Percentiles rank a stretch among this genome's conserved stretches.
phyloP scores from a whole-genome alignment of 1,140 invertebrate species.

The Arion vulgaris region DNA sequence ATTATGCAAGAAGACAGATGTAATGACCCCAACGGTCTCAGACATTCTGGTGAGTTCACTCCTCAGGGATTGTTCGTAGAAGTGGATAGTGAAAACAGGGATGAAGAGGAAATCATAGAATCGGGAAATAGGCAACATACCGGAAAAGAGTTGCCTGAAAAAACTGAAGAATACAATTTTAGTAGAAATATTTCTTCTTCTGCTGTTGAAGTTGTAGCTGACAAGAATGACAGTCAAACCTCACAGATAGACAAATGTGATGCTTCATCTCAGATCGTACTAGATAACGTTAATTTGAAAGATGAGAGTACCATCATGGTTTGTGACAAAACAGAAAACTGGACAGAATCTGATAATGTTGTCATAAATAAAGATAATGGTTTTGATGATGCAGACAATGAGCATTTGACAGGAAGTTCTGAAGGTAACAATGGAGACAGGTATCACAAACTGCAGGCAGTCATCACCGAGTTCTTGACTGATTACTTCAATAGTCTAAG shows the following conservation, averaged over 20 bases:
- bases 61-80: neutral
- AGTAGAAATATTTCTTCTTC: neutral
- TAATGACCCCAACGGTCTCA: neutral
- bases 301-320: neutral
- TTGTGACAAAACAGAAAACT: neutral
- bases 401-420: neutral
- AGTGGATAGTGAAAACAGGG: slow-evolving; percentile 1
- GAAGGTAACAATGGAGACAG: slow-evolving; percentile 3
- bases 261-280: too few relatives aligned
- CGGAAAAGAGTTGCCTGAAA: neutral
- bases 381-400: neutral
- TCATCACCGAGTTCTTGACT: slow-evolving; percentile 10
- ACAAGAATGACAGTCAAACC: neutral
- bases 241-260: neutral
- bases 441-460: slow-evolving; percentile 11
- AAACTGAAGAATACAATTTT: neutral
- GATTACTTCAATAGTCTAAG: slow-evolving; percentile 4
- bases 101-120: neutral
- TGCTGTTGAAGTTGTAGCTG: neutral
- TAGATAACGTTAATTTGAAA: neutral
- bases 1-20: neutral
- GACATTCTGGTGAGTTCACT: slow-evolving; percentile 8
- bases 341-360: neutral
- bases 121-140: neutral
- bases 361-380: too few relatives aligned